These are phyloP conservation scores for Herpetotheres cachinnans DNA, from an alignment of 2,113 vertebrate species.

Conservation along the genomic window DNA sequence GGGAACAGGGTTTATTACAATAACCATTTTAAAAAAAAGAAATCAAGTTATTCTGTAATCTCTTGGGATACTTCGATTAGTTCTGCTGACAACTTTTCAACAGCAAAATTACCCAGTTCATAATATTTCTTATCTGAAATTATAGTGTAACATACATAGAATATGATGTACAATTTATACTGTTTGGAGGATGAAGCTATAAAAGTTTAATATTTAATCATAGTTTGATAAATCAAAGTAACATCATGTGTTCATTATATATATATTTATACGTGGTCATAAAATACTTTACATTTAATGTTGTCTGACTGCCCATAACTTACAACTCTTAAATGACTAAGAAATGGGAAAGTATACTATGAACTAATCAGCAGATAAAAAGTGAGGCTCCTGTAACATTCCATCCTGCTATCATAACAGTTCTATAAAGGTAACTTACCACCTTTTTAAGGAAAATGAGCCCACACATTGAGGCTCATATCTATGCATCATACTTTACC, in stretches of 20 bases:
- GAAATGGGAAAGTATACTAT: not conserved
- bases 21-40: not conserved
- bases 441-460: not conserved
- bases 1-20: not conserved
- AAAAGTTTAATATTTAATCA: conserved; percentile 3
- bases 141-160: not conserved
- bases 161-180: not conserved
- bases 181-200: not conserved
- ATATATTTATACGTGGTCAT: not conserved
- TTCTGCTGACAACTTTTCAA: not conserved
- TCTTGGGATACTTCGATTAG: not conserved
- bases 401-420: not conserved
- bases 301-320: not conserved
- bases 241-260: not conserved
- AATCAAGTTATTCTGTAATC: not conserved
- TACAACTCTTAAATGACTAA: not conserved
- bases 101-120: not conserved
- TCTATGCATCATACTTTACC: not conserved
- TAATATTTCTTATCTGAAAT: conserved; percentile 45
- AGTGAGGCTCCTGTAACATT: not conserved
- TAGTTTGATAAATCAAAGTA: conserved; percentile 10
- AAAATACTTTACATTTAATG: not conserved
- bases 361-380: not conserved
- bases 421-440: not conserved
- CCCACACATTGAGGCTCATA: not conserved